Evolutionary conservation across 1,140 invertebrate species (phyloP).

Genomic region (Drosophila nigromelanica): DNA sequence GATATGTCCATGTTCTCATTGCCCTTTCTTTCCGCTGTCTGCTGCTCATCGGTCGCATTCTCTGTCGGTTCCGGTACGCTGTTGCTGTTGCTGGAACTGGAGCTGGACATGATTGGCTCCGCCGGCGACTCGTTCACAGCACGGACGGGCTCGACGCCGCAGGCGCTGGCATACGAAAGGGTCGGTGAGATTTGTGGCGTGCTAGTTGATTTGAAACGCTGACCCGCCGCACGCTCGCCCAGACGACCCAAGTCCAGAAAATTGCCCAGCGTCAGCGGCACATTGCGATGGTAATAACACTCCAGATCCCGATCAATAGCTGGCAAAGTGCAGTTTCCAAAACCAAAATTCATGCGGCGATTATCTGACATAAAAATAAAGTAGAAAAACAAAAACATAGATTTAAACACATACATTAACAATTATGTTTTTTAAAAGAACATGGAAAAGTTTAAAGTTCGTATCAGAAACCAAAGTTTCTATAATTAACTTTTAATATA

Average conservation of each 20-base stretch:
- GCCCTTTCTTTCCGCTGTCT: background rate
- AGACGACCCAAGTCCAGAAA: constrained; percentile 31
- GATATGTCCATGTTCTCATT: background rate
- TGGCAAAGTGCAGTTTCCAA: background rate
- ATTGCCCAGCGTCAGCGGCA: constrained; percentile 31
- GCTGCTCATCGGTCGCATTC: background rate
- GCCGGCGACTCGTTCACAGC: too few relatives aligned
- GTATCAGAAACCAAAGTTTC: too few relatives aligned
- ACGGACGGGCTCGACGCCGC: background rate
- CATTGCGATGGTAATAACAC: constrained; percentile 33
- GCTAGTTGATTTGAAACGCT: background rate
- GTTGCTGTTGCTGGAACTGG: background rate
- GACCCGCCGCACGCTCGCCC: background rate
- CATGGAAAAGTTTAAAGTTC: too few relatives aligned
- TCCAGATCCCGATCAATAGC: constrained; percentile 23
- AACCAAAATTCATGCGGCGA: background rate
- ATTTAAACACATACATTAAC: too few relatives aligned
- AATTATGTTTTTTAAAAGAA: too few relatives aligned
- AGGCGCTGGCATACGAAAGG: background rate
- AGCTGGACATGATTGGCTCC: too few relatives aligned
- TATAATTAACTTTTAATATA: too few relatives aligned
- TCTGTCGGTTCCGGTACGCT: too few relatives aligned
- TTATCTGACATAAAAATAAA: background rate
- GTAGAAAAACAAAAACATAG: background rate
- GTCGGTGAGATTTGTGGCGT: background rate